Percentiles rank a stretch among this genome's conserved stretches.
phyloP scores from a whole-genome alignment of 2,113 vertebrate genomes.

The Sapajus apella region DNA sequence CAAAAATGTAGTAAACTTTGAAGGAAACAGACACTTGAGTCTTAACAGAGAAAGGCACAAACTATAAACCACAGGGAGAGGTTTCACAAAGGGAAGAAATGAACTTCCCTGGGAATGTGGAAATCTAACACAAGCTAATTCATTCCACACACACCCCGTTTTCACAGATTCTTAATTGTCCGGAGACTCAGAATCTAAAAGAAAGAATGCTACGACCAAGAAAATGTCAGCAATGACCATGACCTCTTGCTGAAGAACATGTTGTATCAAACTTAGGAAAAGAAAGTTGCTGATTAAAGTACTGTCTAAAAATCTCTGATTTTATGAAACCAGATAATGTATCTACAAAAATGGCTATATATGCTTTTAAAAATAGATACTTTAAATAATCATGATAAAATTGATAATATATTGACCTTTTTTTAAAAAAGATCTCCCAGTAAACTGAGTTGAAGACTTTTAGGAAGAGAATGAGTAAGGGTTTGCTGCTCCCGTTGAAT shows the following conservation, averaged over 20 bases:
- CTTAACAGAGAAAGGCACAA: neutral
- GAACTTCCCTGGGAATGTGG: neutral
- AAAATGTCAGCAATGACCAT: neutral
- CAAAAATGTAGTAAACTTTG: neutral
- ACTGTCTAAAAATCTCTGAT: neutral
- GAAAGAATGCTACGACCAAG: neutral
- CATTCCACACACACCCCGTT: neutral
- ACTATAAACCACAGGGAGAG: neutral
- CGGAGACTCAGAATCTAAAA: neutral
- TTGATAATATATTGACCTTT: neutral
- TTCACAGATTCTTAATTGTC: neutral
- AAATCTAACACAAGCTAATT: neutral
- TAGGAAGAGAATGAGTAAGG: neutral
- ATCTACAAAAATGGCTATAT: neutral
- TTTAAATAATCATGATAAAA: slow-evolving; percentile 1
- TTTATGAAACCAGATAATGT: neutral
- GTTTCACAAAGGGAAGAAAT: neutral
- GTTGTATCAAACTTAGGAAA: neutral
- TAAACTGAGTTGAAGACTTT: neutral
- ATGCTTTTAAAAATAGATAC: neutral
- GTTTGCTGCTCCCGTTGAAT: neutral
- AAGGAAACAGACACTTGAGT: neutral
- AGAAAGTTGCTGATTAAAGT: neutral
- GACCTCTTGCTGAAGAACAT: neutral
- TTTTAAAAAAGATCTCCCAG: neutral